Base-by-base conservation (phyloP, 2,888 invertebrate genomes). In the Acronicta psi region DNA sequence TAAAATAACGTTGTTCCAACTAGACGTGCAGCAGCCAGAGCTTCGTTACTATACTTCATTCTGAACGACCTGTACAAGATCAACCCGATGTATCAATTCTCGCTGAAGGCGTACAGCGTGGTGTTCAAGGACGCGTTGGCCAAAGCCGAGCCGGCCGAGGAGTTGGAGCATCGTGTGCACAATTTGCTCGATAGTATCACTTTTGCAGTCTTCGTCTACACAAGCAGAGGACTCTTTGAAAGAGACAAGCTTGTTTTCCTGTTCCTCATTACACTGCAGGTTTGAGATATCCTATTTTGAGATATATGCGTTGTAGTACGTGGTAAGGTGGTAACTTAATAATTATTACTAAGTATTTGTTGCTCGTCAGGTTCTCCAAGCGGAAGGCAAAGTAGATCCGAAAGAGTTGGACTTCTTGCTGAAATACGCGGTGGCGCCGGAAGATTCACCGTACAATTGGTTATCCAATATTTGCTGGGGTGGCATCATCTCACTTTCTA, bases 61-160 rank as follows among this genome's bases (percentile, higher is more conserved):
- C 93, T 99, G 61, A 99, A 98, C 83, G 99, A 99, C 80, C 90
- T 99, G 47, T 96, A 96, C 91, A 98, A 98, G 89, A 98, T 99
- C 79, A 98, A 99, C 89, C 97, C 98, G 42, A 98, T 99, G 85
- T 99, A 99, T 89, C 98, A 99, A 88, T 99, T 99, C 92, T 99
- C 99, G 0, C 91, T 99, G 56, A 99, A 99, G 90, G 98, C 99
- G 0, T 99, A 98, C 93, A 98, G 97, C 76, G 97, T 97, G 0
- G 98, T 99, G 4, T 99, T 99, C 88, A 97, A 97, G 76, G 97
- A 97, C 71, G 98, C 99, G 0, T 96, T 99, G 43, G 90, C 93
- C 14, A 94, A 94, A 56, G 97, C 98, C 0, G 95, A 95, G 6
- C 89, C 94, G 0, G 95, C 96, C 0, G 97, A 97, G 0, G 97